Evolutionary conservation across 2,888 invertebrate genomes (phyloP), one percentile per base, ranked within the genome.

Genomic region (Bibio marci): DNA sequence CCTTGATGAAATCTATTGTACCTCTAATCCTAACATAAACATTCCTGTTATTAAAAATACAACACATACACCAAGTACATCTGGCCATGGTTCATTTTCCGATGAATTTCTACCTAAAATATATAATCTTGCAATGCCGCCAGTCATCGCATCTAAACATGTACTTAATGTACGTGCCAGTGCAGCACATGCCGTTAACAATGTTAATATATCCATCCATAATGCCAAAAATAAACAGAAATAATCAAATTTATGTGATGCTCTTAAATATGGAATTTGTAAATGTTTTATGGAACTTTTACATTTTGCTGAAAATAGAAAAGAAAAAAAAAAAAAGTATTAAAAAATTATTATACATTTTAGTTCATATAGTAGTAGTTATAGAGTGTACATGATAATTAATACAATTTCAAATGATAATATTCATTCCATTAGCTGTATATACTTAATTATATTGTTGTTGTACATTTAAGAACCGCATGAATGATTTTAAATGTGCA

Each of bases 11-110:
- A 6, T 22, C 22, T 22, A 6, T 6, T 8, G 8, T 53, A 70
- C 70, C 61, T 71, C 70, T 40, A 71, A 53, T 30, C 71, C 71
- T 38, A 71, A 50, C 67, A 70, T 70, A 52, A 70, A 70, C 53
- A 71, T 60, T 41, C 62, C 61, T 2, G 68, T 66, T 12, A 69
- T 62, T 3, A 69, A 57, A 44, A 67, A 61, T 30, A 70, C 64
- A 31, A 69, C 65, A 3, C 64, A 65, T 14, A 70, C 66, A 2
- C 70, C 70, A 19, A 71, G 50, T 11, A 70, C 66, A 56, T 71
- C 71, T 22, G 70, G 70, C 68, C 69, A 69, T 5, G 69, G 67
- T 48, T 69, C 70, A 41, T 59, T 61, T 31, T 52, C 50, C 28
- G 61, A 53, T 43, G 63, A 56, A 44, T 62, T 62, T 44, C 61